A percentile compares a stretch with the other conserved stretches of the same genome.
Evolutionary conservation across 1,140 invertebrate genomes (phyloP).

Genomic region (Venustaconcha ellipsiformis): DNA sequence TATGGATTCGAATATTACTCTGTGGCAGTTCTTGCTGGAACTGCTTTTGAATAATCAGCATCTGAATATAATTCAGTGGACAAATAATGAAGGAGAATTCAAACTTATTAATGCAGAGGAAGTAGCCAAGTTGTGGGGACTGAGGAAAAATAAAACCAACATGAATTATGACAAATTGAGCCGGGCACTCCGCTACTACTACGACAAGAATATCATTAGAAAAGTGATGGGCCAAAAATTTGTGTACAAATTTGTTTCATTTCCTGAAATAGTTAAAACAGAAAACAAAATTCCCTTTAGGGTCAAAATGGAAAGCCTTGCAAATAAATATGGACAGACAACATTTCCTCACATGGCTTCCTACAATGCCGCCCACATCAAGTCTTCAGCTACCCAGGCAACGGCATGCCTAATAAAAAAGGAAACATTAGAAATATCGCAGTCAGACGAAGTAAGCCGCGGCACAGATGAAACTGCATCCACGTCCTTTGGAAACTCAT

Average conservation of each 20-base stretch:
- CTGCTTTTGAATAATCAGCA: conserved; percentile 93
- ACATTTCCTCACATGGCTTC: conserved; percentile 60
- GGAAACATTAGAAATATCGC: conserved; percentile 19
- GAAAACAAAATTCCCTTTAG: conserved; percentile 73
- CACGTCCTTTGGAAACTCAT: conserved; percentile 2
- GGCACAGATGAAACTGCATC: conserved; percentile 7
- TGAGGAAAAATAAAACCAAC: conserved; percentile 97
- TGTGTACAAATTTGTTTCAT: conserved; percentile 95
- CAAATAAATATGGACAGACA: conserved; percentile 55
- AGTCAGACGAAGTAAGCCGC: conserved; percentile 15
- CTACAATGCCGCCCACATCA: conserved; percentile 49
- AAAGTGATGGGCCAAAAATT: conserved; percentile 93
- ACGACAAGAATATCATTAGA: conserved; percentile 99
- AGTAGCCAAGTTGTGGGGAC: conserved; percentile 95
- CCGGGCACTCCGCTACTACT: conserved; percentile 96
- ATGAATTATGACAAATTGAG: conserved; percentile 99
- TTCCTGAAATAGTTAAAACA: conserved; percentile 74
- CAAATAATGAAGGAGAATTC: conserved; percentile 98
- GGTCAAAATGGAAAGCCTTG: conserved; percentile 72
- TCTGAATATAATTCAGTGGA: conserved; percentile 97
- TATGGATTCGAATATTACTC: conserved; percentile 67
- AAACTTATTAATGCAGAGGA: conserved; percentile 98
- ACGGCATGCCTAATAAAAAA: conserved; percentile 5
- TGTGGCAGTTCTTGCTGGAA: conserved; percentile 69
- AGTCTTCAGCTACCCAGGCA: conserved; percentile 49